Base-by-base conservation (phyloP, 2,797 vertebrate genomes). In the Gastrophryne carolinensis region DNA sequence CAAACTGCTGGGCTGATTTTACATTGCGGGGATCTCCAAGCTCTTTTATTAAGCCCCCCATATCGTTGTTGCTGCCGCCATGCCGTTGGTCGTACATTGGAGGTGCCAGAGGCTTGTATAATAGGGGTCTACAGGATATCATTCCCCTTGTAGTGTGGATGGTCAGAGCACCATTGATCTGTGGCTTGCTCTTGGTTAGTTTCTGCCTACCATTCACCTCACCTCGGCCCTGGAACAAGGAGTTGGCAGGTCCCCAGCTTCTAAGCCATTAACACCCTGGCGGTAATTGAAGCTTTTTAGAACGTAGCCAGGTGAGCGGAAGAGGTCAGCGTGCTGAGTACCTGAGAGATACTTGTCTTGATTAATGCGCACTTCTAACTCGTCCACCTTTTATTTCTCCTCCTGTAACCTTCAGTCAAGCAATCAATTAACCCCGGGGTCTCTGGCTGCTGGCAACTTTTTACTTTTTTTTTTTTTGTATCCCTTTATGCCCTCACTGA, bases 361-460 rank as follows among this genome's bases (percentile, higher is more conserved):
- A 75, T 69, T 69, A 53, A 69, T 62, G 23, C 10, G 34, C 10
- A 56, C 56, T 52, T 44, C 56, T 30, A 39, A 2, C 54, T 7
- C 9, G 8, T 11, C 30, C 24, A 68, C 56, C 65, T 75, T 50
- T 58, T 49, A 41, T 62, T 65, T 73, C 61, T 27, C 39, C n/a
- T 54, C 47, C 11, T 47, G 58, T 57, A 73, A 64, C 71, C 61
- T 65, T 73, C 47, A 73, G 26, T 73, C 61, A 57, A 73, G 47
- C 64, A 52, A 56, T 66, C 32, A 50, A 75, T 75, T 75, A 67
- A 75, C 73, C 73, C 63, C 15, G 27, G 26, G 72, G 61, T 65
- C 50, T 27, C 37, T 58, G 17, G 5, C 27, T 17, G 23, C 49
- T 56, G 10, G 32, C 19, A 73, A 57, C 62, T 57, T 53, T 52